A percentile compares a stretch with the other conserved stretches of the same genome.
These are phyloP conservation scores for Drosophila barbarae DNA, from an alignment of 2,888 invertebrate genomes.

Conservation along the genomic window DNA sequence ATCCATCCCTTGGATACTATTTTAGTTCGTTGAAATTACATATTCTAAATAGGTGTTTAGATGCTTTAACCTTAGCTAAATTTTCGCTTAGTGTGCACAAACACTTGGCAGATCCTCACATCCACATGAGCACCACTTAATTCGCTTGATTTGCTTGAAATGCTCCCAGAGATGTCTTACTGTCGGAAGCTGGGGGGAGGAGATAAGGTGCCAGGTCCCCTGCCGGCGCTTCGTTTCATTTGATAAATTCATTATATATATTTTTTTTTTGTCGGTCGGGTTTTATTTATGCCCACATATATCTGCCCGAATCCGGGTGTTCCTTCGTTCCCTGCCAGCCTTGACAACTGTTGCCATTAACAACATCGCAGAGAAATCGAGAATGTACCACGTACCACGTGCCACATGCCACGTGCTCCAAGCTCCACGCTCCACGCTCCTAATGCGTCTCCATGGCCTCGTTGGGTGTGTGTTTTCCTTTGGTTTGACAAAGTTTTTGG, in stretches of 20 bases:
- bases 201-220: conserved; percentile 31
- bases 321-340: conserved; percentile 11
- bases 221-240: conserved; percentile 33
- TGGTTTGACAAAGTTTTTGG: conserved; percentile 55
- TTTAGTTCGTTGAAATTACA: too few relatives aligned
- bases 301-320: conserved; percentile 13
- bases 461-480: conserved; percentile 44
- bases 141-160: conserved; percentile 59
- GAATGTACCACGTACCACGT: conserved; percentile 35
- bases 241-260: conserved; percentile 34
- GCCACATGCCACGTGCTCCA: conserved; percentile 46
- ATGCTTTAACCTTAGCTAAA: not conserved
- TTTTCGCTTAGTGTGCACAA: conserved; percentile 7
- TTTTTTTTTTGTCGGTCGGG: conserved; percentile 6
- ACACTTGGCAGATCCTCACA: conserved; percentile 18
- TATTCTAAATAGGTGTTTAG: not conserved
- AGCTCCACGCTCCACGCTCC: conserved; percentile 48
- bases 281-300: conserved; percentile 49
- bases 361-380: conserved; percentile 50
- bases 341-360: conserved; percentile 75
- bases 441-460: conserved; percentile 68
- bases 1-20: too few relatives aligned
- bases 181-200: conserved; percentile 24
- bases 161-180: conserved; percentile 33
- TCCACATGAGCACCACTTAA: conserved; percentile 50